Conservation (phyloP, 2,797 vertebrate species). For the Argyrosomus regius region DNA sequence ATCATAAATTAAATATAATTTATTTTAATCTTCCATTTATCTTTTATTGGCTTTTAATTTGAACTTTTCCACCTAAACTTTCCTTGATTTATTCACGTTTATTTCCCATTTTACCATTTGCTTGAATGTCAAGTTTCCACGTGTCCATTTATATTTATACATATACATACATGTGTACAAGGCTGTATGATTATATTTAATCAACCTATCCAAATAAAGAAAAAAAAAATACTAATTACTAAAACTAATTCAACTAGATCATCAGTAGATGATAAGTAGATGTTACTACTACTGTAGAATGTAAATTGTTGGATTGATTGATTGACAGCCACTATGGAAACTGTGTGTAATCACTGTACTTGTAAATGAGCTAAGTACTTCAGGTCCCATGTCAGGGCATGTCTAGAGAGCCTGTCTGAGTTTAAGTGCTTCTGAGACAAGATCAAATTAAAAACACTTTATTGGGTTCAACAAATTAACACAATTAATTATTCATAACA, state of each 20-base stretch:
- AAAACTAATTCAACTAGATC: too few relatives aligned
- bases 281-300: neutral
- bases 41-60: too few relatives aligned
- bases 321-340: neutral
- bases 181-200: too few relatives aligned
- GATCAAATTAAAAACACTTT: slow-evolving; percentile 38
- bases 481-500: neutral
- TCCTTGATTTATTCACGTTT: too few relatives aligned
- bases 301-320: neutral
- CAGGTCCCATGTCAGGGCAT: neutral
- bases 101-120: too few relatives aligned
- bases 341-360: neutral
- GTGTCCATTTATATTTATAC: too few relatives aligned
- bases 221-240: too few relatives aligned
- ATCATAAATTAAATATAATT: neutral
- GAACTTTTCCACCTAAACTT: too few relatives aligned
- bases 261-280: neutral
- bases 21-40: neutral
- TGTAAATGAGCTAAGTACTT: neutral
- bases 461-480: slow-evolving; percentile 37
- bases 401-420: neutral
- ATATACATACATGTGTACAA: too few relatives aligned
- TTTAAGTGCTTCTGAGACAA: neutral
- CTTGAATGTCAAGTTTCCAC: too few relatives aligned
- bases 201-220: too few relatives aligned